phyloP scores from a whole-genome alignment of 2,797 vertebrate genomes.

The Sus cebifrons region DNA sequence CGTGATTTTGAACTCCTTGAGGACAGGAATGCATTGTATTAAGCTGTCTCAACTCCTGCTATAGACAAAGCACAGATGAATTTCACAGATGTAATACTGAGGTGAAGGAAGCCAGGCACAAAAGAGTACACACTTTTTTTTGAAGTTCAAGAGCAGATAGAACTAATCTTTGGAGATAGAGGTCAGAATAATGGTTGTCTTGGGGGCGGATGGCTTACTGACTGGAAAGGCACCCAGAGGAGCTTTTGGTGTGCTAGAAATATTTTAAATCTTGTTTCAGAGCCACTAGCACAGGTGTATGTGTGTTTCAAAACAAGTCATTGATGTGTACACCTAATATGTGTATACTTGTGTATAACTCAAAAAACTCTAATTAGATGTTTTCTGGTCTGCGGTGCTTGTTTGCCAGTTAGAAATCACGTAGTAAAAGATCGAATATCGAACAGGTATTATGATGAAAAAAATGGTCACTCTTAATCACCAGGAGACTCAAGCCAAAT shows the following conservation, averaged over 20 bases:
- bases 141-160: slow-evolving; percentile 20
- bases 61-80: neutral
- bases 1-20: slow-evolving; percentile 17
- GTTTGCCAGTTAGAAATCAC: slow-evolving; percentile 35
- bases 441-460: slow-evolving; percentile 29
- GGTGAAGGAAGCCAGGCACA: slow-evolving; percentile 28
- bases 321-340: slow-evolving; percentile 34
- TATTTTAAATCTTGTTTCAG: slow-evolving; percentile 55
- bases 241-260: neutral
- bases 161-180: slow-evolving; percentile 9
- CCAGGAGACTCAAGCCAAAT: neutral
- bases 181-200: neutral
- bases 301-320: neutral
- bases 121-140: neutral
- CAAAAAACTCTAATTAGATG: neutral
- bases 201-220: neutral
- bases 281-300: neutral
- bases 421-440: neutral
- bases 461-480: slow-evolving; percentile 47
- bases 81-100: slow-evolving; percentile 10
- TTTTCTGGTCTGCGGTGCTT: slow-evolving; percentile 35
- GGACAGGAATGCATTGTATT: neutral
- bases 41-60: slow-evolving; percentile 11
- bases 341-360: neutral
- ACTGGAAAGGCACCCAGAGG: neutral